Conservation (phyloP, 2,797 vertebrate species). For the Aratinga solstitialis region DNA sequence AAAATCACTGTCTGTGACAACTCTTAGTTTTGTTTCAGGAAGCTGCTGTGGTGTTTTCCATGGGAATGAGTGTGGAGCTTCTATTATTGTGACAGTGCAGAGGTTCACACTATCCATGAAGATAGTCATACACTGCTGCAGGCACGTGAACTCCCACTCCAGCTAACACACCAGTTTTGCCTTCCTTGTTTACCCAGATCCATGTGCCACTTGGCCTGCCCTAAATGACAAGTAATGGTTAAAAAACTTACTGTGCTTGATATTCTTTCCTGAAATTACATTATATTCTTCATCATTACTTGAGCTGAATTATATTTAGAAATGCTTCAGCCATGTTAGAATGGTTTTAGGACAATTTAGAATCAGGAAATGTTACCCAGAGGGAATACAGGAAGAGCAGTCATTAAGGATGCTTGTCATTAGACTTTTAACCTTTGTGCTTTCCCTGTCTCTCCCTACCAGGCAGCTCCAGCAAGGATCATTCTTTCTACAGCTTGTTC, state of each 20-base stretch:
- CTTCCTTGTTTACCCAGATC: not conserved
- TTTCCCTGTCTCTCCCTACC: slow-evolving; percentile 34
- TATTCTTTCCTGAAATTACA: slow-evolving; percentile 4
- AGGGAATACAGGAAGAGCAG: slow-evolving; percentile 57
- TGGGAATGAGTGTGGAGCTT: not conserved
- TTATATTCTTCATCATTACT: not conserved
- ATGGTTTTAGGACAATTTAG: slow-evolving; percentile 63
- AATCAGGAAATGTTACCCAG: slow-evolving; percentile 54
- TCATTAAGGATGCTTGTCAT: slow-evolving; percentile 62
- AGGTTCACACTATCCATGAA: not conserved
- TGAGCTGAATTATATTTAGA: slow-evolving; percentile 48
- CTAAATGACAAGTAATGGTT: not conserved
- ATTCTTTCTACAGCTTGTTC: slow-evolving; percentile 39
- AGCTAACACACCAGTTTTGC: accelerated
- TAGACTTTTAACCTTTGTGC: slow-evolving; percentile 61
- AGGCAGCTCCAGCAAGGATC: slow-evolving; percentile 20
- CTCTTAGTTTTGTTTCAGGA: not conserved
- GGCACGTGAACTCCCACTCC: not conserved
- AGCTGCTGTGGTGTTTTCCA: not conserved
- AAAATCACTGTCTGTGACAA: not conserved
- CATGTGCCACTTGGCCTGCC: not conserved
- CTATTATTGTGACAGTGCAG: not conserved
- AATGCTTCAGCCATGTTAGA: slow-evolving; percentile 39
- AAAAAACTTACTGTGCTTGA: not conserved
- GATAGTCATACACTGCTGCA: not conserved